phyloP scores from a whole-genome alignment of 2,797 vertebrate species.

The Coilia nasus region DNA sequence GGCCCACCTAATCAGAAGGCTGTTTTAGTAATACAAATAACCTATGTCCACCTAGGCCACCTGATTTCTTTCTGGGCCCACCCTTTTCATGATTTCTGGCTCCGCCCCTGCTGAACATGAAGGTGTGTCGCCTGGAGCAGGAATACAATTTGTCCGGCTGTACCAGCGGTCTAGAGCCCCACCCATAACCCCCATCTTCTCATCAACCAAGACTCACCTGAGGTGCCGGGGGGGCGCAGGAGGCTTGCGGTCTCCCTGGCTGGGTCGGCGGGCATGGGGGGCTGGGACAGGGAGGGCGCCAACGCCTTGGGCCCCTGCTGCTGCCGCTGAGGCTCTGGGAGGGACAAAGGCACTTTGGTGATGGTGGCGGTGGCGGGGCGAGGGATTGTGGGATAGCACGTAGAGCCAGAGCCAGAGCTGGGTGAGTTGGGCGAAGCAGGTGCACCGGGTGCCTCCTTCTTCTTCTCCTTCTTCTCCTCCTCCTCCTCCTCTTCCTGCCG shows the following conservation, averaged over 20 bases:
- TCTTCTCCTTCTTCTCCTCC: constrained; percentile 21
- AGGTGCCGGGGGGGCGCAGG: constrained; percentile 76
- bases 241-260: constrained; percentile 69
- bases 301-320: constrained; percentile 58
- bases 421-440: constrained; percentile 53
- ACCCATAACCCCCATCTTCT: no score
- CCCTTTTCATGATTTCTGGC: no score
- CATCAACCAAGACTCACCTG: constrained; percentile 70
- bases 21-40: no score
- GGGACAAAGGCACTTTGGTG: constrained; percentile 84
- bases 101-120: no score
- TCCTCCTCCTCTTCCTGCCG: no score
- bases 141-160: no score
- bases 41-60: no score
- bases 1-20: no score
- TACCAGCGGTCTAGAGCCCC: no score
- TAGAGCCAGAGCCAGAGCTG: constrained; percentile 43
- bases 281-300: constrained; percentile 81
- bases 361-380: constrained; percentile 59
- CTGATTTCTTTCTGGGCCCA: no score
- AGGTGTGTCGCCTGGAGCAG: no score
- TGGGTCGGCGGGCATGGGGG: constrained; percentile 68
- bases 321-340: constrained; percentile 64
- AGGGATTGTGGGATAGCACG: constrained; percentile 44
- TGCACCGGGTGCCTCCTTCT: constrained; percentile 60